phyloP scores from a whole-genome alignment of 2,888 invertebrate genomes.

The Lymantria dispar region DNA sequence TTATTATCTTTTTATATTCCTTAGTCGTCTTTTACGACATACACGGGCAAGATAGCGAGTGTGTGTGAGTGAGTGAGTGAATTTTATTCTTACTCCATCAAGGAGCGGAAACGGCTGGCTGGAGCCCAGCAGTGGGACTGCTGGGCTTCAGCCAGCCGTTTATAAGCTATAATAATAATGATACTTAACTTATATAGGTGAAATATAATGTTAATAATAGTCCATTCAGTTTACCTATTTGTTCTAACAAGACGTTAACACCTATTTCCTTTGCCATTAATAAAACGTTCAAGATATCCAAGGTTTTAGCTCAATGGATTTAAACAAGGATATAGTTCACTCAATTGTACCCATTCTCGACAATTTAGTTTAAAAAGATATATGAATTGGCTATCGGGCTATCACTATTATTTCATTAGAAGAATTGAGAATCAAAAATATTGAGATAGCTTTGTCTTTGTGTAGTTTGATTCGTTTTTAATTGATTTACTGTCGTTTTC shows the following conservation, averaged over 20 bases:
- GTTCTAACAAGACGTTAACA: neutral
- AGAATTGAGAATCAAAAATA: conserved; percentile 16
- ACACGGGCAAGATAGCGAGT: too few relatives aligned
- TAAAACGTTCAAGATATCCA: conserved; percentile 16
- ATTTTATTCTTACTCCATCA: too few relatives aligned
- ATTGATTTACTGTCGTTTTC: conserved; percentile 4
- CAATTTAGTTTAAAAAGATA: conserved; percentile 44
- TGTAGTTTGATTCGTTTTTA: conserved; percentile 5
- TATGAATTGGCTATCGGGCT: conserved; percentile 52
- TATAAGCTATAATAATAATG: too few relatives aligned
- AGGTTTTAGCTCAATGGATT: conserved; percentile 25
- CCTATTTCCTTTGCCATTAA: neutral
- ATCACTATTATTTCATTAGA: conserved; percentile 55
- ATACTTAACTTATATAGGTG: too few relatives aligned
- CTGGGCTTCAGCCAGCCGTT: too few relatives aligned
- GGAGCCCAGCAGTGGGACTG: too few relatives aligned
- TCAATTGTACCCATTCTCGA: conserved; percentile 36
- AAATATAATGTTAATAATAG: neutral
- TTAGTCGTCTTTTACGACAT: too few relatives aligned
- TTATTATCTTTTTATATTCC: too few relatives aligned
- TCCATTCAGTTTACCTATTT: neutral
- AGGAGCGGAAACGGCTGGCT: too few relatives aligned
- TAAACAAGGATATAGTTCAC: conserved; percentile 24
- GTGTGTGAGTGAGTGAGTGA: too few relatives aligned
- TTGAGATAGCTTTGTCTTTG: conserved; percentile 17